phyloP scores from a whole-genome alignment of 2,113 vertebrate genomes.

The Chaetodon trifascialis region DNA sequence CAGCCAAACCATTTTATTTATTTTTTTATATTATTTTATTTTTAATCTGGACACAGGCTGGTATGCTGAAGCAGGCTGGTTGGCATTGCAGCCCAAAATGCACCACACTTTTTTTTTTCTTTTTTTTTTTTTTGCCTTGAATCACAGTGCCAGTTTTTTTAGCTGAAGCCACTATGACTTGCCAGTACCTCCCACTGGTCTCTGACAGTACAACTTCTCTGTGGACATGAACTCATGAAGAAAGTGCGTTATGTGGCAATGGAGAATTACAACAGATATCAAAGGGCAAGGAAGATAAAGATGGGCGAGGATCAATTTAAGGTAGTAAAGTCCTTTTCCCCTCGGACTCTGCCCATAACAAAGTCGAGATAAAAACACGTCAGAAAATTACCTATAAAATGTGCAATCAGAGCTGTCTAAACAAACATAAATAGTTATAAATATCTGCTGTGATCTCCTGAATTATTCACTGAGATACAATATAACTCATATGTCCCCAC shows the following conservation, averaged over 20 bases:
- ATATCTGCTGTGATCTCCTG: background rate
- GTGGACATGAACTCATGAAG: background rate
- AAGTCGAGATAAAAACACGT: slow-evolving; percentile 27
- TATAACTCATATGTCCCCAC: background rate
- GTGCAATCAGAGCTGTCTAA: background rate
- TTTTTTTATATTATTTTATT: no score
- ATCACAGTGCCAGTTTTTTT: background rate
- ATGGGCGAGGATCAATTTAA: slow-evolving; percentile 33
- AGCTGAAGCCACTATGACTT: background rate
- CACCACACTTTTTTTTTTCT: background rate
- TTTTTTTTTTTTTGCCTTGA: background rate
- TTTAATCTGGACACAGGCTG: background rate
- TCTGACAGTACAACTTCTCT: background rate
- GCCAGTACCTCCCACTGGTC: background rate
- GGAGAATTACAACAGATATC: slow-evolving; percentile 29
- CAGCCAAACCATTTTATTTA: background rate
- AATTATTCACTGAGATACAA: background rate
- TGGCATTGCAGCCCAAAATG: background rate
- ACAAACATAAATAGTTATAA: background rate
- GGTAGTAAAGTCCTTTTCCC: slow-evolving; percentile 54
- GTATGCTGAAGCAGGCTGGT: background rate
- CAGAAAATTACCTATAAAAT: slow-evolving; percentile 12
- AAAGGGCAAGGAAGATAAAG: slow-evolving; percentile 71
- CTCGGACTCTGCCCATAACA: slow-evolving; percentile 66
- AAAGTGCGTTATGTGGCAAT: slow-evolving; percentile 10